Evolutionary conservation across 2,888 invertebrate genomes (phyloP), one percentile per base, ranked within the genome.

Genomic region (Volucella zonaria): DNA sequence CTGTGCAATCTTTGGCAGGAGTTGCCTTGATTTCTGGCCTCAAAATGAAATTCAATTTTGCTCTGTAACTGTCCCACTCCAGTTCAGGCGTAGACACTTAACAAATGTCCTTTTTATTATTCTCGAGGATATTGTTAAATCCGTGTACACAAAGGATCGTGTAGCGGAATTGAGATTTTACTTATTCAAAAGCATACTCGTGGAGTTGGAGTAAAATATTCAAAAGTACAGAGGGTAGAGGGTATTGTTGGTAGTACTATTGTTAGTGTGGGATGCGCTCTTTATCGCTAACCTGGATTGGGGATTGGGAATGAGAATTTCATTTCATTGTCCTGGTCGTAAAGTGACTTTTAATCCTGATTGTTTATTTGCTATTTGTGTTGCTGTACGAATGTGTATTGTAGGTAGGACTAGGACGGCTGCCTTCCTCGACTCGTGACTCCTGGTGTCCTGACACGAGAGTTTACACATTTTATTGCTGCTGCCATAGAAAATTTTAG

Each of bases 71-170:
- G 31, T 31, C 64, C 23, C 49, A 11, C 52, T 49, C 58, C 58
- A 51, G 73, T 61, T 62, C 70, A 66, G 31, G 31, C 4, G 31
- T 31, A 6, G 79, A 74, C 79, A 75, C 74, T 83, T 79, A 79
- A 79, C 82, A 75, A 83, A 83, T 79, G 79, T 83, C 74, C 68
- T 64, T 78, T 83, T 83, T 79, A 83, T 79, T 83, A 79, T 79
- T 82, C 82, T 83, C 82, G 8, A 38, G 58, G 70, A 83, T 74
- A 75, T 78, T 83, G 82, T 79, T 79, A 79, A 83, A 79, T 75
- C 78, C 74, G 70, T 79, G 73, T 81, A 56, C 49, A 66, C 70
- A 70, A 64, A 59, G 64, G 47, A 52, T 74, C 56, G 58, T 83
- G 54, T 40, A 64, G 54, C 56, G 70, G 74, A 83, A 83, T 83